phyloP scores from a whole-genome alignment of 2,113 vertebrate species.

The Neotoma lepida region DNA sequence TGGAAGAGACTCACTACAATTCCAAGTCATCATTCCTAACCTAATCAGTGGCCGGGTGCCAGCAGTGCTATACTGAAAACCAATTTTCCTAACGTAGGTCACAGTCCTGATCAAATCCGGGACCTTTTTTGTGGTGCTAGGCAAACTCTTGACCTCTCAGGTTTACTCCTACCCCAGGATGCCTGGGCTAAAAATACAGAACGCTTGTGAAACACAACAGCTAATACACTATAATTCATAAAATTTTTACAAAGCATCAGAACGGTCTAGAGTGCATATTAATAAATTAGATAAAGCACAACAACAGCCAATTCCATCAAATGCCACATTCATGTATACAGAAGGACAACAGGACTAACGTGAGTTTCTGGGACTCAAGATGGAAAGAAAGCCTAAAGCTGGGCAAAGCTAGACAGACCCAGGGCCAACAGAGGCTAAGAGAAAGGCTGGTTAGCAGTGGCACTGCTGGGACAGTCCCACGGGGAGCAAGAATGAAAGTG shows the following conservation, averaged over 20 bases:
- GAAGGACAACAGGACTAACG: not conserved
- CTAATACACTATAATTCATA: not conserved
- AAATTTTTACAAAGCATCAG: not conserved
- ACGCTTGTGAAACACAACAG: not conserved
- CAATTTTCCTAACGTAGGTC: not conserved
- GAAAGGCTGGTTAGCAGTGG: too few species aligned
- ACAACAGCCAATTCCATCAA: not conserved
- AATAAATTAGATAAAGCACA: not conserved
- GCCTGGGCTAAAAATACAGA: not conserved
- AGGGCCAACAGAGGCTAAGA: too few species aligned
- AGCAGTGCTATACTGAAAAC: not conserved
- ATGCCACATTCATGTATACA: not conserved
- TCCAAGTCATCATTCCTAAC: not conserved
- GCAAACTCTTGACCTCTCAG: not conserved
- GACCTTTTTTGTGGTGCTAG: not conserved
- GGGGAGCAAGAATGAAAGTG: too few species aligned
- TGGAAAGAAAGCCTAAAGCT: not conserved
- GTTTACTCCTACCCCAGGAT: not conserved
- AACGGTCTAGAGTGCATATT: not conserved
- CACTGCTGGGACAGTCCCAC: fast-evolving
- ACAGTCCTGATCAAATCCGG: not conserved
- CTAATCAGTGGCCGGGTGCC: not conserved
- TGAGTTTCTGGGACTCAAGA: not conserved
- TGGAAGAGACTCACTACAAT: not conserved
- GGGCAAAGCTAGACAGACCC: not conserved